Base-by-base conservation (phyloP, 2,797 vertebrate genomes). In the Tenualosa thibaudeaui region DNA sequence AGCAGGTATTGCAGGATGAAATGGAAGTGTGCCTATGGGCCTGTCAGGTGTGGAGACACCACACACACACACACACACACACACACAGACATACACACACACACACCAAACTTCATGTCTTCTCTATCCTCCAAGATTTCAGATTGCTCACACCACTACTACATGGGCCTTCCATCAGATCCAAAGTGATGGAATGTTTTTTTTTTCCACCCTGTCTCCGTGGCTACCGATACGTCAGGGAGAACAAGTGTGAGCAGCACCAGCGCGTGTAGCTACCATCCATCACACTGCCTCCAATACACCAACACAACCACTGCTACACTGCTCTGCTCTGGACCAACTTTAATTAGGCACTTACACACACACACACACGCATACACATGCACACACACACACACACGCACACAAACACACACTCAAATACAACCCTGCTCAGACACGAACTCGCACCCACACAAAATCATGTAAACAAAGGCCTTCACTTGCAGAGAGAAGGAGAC, bases 131-230 rank as follows among this genome's bases (percentile, higher is more conserved):
- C 60, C 24, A 9, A 65, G n/a, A 65, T 65, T 65, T 65, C 60
- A 65, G 60, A 71, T 71, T 37, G 31, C 65, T 40, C 31, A 71
- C 65, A 71, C 65, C 65, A 71, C 31, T 71, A 71, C 65, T 5
- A 37, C 40, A 17, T 71, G 65, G 65, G 65, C 31, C 65, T 71
- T 3, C 65, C 26, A 12, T 71, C 65, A 71, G 26, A 31, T 5
- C 65, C 37, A 71, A 71, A 71, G 13, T 71, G 65, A 71, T 71
- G 65, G 65, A 37, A 71, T 71, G 65, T 71, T 71, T 71, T 71
- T 71, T 65, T 71, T 62, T 24, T 10, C 5, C 58, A 24, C 65
- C n/a, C 65, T 37, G 65, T 71, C 65, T 71, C 65, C 65, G 26
- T 71, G 65, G 65, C 65, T 71, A 71, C 31, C 26, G 65, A 71